These are phyloP conservation scores for Xestia rhomboidea DNA, from an alignment of 2,888 invertebrate genomes.

Conservation along the genomic window DNA sequence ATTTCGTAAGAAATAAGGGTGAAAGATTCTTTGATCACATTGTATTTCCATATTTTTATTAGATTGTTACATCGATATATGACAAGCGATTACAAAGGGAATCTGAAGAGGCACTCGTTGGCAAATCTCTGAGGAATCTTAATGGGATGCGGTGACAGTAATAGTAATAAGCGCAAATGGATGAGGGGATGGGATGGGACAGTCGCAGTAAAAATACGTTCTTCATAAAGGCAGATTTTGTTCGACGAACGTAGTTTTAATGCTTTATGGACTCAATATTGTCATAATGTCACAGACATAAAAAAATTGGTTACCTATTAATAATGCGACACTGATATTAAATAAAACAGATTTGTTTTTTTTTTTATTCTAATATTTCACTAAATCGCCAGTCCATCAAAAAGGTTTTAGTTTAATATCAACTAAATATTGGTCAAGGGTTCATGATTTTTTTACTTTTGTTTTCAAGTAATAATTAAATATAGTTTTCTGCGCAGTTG, in stretches of 20 bases:
- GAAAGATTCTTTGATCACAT: slow-evolving; percentile 46
- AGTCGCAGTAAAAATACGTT: background rate
- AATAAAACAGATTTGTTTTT: background rate
- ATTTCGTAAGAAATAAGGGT: slow-evolving; percentile 11
- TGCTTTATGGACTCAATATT: background rate
- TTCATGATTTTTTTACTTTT: background rate
- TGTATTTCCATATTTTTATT: slow-evolving; percentile 63
- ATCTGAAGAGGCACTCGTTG: slow-evolving; percentile 59
- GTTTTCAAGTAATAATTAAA: background rate
- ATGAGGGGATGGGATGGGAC: slow-evolving; percentile 64
- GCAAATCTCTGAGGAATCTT: slow-evolving; percentile 73
- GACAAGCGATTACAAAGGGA: slow-evolving; percentile 30
- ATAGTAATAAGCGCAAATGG: slow-evolving; percentile 80
- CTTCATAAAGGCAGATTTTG: background rate
- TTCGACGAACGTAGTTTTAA: background rate
- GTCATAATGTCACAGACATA: background rate
- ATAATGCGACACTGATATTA: background rate
- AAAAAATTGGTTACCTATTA: background rate
- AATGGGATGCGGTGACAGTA: slow-evolving; percentile 79
- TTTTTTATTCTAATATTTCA: background rate
- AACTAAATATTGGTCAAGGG: background rate
- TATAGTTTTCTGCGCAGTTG: too few species aligned
- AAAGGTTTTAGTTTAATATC: background rate
- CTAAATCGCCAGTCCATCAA: background rate
- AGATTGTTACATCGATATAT: slow-evolving; percentile 38